phyloP scores from a whole-genome alignment of 2,797 vertebrate genomes.

The Smutsia temminckii region DNA sequence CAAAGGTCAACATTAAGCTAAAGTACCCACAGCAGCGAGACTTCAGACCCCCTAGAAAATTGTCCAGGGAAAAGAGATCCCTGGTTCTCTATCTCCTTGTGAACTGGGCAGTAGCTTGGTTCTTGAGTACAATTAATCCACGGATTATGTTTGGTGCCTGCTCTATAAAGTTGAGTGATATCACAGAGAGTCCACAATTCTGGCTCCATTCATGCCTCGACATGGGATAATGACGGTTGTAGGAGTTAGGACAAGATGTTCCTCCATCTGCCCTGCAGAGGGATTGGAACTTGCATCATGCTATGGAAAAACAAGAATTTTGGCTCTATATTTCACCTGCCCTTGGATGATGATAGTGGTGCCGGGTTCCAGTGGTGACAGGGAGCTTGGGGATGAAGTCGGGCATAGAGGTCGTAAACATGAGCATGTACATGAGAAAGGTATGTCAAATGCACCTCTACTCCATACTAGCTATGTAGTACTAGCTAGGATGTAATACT shows the following conservation, averaged over 20 bases:
- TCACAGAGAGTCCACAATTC: neutral
- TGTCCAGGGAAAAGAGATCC: neutral
- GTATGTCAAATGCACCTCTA: neutral
- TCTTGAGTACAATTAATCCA: neutral
- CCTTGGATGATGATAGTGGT: neutral
- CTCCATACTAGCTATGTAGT: neutral
- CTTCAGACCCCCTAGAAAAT: neutral
- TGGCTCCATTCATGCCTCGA: neutral
- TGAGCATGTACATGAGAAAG: neutral
- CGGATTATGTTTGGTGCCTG: neutral
- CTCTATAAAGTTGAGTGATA: neutral
- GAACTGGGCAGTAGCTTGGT: neutral
- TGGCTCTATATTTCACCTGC: neutral
- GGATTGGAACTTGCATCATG: neutral
- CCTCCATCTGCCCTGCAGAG: neutral
- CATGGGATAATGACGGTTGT: neutral
- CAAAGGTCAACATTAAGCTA: neutral
- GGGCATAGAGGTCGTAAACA: neutral
- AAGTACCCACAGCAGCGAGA: neutral
- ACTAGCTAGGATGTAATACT: neutral
- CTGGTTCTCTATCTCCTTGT: neutral
- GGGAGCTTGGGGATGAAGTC: neutral
- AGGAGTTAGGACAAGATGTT: rapidly evolving
- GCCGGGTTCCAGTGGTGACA: neutral
- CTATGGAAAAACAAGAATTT: neutral